phyloP scores from a whole-genome alignment of 2,113 vertebrate genomes.

The Halcyon malimbica region DNA sequence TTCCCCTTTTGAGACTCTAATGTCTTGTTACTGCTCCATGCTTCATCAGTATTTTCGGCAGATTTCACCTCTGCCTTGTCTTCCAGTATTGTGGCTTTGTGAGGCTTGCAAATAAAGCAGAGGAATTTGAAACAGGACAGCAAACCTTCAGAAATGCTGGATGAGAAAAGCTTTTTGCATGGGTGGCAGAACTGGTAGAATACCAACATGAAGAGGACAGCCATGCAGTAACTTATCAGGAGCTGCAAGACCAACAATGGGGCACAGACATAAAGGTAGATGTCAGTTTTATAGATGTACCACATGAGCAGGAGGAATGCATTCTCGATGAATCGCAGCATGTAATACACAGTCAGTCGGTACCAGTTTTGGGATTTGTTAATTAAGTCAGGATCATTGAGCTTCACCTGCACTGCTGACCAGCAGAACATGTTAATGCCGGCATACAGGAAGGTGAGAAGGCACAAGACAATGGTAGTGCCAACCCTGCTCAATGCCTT shows the following conservation, averaged over 20 bases:
- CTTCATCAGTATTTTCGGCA: conserved; percentile 19
- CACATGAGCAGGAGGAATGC: conserved; percentile 89
- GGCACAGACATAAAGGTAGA: conserved; percentile 86
- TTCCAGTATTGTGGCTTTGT: conserved; percentile 8
- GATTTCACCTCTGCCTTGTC: conserved; percentile 66
- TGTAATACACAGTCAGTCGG: conserved; percentile 87
- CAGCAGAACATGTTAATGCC: conserved; percentile 99
- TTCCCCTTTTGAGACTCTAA: conserved; percentile 73
- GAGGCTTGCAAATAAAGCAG: conserved; percentile 70
- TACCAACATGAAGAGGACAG: conserved; percentile 92
- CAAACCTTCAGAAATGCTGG: conserved; percentile 83
- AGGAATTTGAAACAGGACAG: conserved; percentile 80
- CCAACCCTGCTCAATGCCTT: conserved; percentile 91
- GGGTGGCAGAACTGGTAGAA: conserved; percentile 98
- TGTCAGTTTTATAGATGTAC: conserved; percentile 88
- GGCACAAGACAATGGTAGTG: conserved; percentile 89
- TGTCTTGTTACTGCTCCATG: conserved; percentile 51
- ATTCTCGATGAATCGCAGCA: conserved; percentile 91
- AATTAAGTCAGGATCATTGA: conserved; percentile 91
- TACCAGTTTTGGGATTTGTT: conserved; percentile 95
- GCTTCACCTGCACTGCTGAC: conserved; percentile 93
- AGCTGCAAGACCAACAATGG: conserved; percentile 88
- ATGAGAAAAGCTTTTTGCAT: conserved; percentile 91
- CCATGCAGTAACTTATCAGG: conserved; percentile 84
- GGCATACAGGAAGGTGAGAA: conserved; percentile 93